Evolutionary conservation across 2,888 invertebrate genomes (phyloP), one percentile per base, ranked within the genome.

Genomic region (Pristionchus arcanus): DNA sequence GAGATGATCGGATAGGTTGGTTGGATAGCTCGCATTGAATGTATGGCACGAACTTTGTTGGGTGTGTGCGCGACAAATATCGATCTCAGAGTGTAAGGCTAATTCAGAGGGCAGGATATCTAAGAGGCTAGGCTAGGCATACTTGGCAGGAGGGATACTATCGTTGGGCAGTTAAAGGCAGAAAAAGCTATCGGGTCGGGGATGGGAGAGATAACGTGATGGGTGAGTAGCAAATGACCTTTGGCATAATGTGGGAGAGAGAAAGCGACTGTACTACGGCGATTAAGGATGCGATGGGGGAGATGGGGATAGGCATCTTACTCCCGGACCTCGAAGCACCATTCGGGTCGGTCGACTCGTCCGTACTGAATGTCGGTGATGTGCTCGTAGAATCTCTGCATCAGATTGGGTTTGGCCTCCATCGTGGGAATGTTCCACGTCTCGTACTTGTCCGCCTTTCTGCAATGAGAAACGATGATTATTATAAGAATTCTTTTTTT

Each of bases 321-420:
- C 5, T 55, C 5, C 42, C 90, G 91, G 55, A 92, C 91, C 81
- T 92, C 91, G 59, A 93, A 90, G 71, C 91, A 92, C 94, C 94
- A 94, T 90, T 92, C 94, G 42, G 93, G 92, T 88, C 90, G 91
- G 90, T 93, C 92, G 53, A 92, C 87, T 88, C 94, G 91, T 2
- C 95, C 95, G 91, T 94, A 95, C 91, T 94, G 98, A 93, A 99
- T 99, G 94, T 97, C 97, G 16, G 97, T 96, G 59, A 99, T 96
- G 81, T 97, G 96, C 93, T 97, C 97, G 93, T 97, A 96, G 92
- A 98, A 96, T 92, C 95, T 97, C 95, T 97, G 97, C 95, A 97
- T 97, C 37, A 98, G 94, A 0, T 98, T 97, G 90, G 97, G 96
- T 21, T 96, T 94, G 93, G 97, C 97, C 93, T 97, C 96, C 93